These are phyloP conservation scores for Tragulus kanchil DNA, from an alignment of 2,113 vertebrate species.

Conservation along the genomic window DNA sequence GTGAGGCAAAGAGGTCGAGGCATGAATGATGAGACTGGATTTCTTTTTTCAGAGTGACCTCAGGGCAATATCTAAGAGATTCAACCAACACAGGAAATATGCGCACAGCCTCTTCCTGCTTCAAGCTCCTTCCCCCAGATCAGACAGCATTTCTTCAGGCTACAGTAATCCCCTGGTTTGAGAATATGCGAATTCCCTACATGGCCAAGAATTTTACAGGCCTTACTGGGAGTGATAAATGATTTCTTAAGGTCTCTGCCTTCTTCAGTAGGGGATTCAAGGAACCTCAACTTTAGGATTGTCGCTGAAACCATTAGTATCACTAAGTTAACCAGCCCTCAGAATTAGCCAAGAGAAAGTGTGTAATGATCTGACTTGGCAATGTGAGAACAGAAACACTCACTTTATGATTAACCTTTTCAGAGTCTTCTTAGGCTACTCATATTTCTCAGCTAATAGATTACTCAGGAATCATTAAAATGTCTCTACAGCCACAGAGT, in stretches of 20 bases:
- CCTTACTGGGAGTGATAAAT: slow-evolving; percentile 70
- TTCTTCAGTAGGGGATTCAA: slow-evolving; percentile 54
- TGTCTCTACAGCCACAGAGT: slow-evolving; percentile 19
- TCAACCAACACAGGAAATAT: not conserved
- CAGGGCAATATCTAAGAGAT: slow-evolving; percentile 50
- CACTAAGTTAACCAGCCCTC: slow-evolving; percentile 79
- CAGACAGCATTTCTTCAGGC: not conserved
- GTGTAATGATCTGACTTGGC: slow-evolving; percentile 77
- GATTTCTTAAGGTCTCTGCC: slow-evolving; percentile 54
- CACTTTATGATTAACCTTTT: slow-evolving; percentile 77
- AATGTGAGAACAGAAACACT: slow-evolving; percentile 60
- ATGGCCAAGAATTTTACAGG: slow-evolving; percentile 50
- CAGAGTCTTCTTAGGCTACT: slow-evolving; percentile 2
- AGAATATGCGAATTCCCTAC: slow-evolving; percentile 70
- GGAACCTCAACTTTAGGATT: slow-evolving; percentile 64
- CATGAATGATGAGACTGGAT: slow-evolving; percentile 32
- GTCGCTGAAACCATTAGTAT: slow-evolving; percentile 81
- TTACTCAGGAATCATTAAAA: slow-evolving; percentile 64
- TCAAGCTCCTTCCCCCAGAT: not conserved
- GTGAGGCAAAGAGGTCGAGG: slow-evolving; percentile 59
- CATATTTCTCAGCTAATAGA: slow-evolving; percentile 34
- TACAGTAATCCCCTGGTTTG: not conserved
- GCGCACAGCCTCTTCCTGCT: not conserved
- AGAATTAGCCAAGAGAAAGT: slow-evolving; percentile 81
- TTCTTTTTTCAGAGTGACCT: slow-evolving; percentile 22